phyloP scores from a whole-genome alignment of 2,113 vertebrate genomes.

The Ctenodactylus gundi region DNA sequence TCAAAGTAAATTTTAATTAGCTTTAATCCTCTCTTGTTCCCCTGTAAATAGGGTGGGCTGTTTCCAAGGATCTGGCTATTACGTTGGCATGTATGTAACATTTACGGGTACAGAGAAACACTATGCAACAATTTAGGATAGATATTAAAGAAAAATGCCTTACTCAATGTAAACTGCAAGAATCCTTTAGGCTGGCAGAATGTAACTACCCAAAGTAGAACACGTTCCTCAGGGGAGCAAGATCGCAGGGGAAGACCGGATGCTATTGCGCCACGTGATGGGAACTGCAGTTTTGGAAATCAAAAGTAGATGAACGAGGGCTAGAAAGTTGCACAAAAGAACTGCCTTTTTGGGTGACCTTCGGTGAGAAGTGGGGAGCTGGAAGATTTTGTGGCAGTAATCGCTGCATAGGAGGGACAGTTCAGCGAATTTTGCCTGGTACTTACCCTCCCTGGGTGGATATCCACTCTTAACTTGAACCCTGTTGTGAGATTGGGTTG shows the following conservation, averaged over 20 bases:
- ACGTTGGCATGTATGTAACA: constrained; percentile 49
- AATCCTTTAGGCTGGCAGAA: constrained; percentile 66
- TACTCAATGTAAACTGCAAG: constrained; percentile 60
- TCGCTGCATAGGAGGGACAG: not conserved
- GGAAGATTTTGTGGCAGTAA: not conserved
- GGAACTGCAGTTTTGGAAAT: constrained; percentile 50
- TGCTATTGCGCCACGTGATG: constrained; percentile 25
- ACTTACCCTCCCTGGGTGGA: not conserved
- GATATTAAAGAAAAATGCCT: constrained; percentile 74
- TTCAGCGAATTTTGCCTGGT: not conserved
- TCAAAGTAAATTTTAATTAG: constrained; percentile 73
- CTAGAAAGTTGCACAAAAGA: constrained; percentile 12
- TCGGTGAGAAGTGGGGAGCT: not conserved
- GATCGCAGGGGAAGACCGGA: not conserved
- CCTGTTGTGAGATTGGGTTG: not conserved
- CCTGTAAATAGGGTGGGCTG: constrained; percentile 55
- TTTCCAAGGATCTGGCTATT: constrained; percentile 71
- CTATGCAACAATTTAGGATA: constrained; percentile 71
- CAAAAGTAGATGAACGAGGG: constrained; percentile 19
- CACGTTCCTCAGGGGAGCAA: constrained; percentile 64
- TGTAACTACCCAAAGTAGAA: constrained; percentile 73
- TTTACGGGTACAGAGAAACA: constrained; percentile 63
- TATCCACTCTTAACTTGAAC: not conserved
- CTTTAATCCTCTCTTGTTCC: constrained; percentile 69
- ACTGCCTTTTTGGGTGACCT: constrained; percentile 16